A percentile compares a stretch with the other conserved stretches of the same genome.
phyloP scores from a whole-genome alignment of 2,888 invertebrate genomes.

The Sminthurides aquaticus region DNA sequence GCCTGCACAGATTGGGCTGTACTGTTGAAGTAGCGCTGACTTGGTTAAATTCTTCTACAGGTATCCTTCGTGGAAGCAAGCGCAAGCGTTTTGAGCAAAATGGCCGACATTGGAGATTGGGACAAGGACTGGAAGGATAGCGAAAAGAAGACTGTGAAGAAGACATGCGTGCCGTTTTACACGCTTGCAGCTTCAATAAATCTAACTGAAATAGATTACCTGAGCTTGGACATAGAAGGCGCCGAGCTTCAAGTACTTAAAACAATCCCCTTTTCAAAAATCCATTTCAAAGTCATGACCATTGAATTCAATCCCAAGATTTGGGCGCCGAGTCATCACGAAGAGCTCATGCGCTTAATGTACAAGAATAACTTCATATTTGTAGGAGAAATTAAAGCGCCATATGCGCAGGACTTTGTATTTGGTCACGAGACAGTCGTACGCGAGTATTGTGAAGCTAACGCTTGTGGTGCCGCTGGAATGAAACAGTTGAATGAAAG shows the following conservation, averaged over 20 bases:
- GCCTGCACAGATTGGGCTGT: too few species aligned
- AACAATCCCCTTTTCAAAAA: not conserved
- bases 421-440: too few species aligned
- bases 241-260: not conserved
- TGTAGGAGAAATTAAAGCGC: too few species aligned
- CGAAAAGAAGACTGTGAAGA: not conserved
- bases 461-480: too few species aligned
- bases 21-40: too few species aligned
- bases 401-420: too few species aligned
- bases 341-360: too few species aligned
- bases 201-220: not conserved
- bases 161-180: not conserved
- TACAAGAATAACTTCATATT: too few species aligned
- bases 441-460: too few species aligned
- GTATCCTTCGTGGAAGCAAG: not conserved
- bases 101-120: not conserved
- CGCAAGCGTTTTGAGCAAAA: not conserved
- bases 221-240: not conserved
- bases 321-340: too few species aligned
- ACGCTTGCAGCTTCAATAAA: not conserved
- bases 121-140: not conserved
- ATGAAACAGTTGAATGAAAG: too few species aligned
- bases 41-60: too few species aligned
- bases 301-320: not conserved
- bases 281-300: not conserved